Evolutionary conservation across 2,113 vertebrate species (phyloP), one percentile per base, ranked within the genome.

Genomic region (Alligator sinensis): DNA sequence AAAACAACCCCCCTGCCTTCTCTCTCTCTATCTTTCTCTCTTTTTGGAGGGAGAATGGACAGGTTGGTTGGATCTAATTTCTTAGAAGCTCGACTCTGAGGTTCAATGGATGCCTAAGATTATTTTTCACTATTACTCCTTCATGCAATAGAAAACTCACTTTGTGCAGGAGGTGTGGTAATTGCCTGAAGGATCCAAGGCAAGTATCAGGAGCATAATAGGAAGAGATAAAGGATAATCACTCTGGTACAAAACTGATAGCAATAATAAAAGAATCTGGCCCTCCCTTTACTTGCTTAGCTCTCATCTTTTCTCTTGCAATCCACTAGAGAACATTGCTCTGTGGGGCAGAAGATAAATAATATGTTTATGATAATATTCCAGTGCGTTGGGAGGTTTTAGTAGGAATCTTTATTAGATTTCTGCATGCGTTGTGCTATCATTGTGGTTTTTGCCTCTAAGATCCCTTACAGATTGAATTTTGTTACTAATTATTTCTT

Each of bases 351-450:
- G 25, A 80, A 89, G 27, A 34, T 76, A 5, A 92, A 86, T 64
- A 38, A 22, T 62, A 30, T 82, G 17, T 91, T 92, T 87, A 82
- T 63, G 24, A 60, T 22, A 21, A 5, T n/a, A 72, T 94, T 93
- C 88, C 38, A 63, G 72, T 60, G 62, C 75, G 3, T 88, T 91
- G 85, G 28, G 68, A 84, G n/a, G 16, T 80, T 84, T 59, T 54
- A 91, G 75, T 84, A 21, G 58, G 21, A 81, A 79, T 94, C 24
- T 70, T 86, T 25, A 55, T 88, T 85, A 85, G 8, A 3, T 83
- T 93, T 95, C 14, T 80, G 2, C 10, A 90, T 58, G 7, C 60
- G 89, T 89, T 63, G 80, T 90, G n/a, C 15, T 77, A 62, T 95
- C 16, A 74, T 66, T 75, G 5, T 59, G 59, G 5, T 74, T 19